Evolutionary conservation across 1,140 invertebrate genomes (phyloP).

Genomic region (Trachymyrmex septentrionalis): DNA sequence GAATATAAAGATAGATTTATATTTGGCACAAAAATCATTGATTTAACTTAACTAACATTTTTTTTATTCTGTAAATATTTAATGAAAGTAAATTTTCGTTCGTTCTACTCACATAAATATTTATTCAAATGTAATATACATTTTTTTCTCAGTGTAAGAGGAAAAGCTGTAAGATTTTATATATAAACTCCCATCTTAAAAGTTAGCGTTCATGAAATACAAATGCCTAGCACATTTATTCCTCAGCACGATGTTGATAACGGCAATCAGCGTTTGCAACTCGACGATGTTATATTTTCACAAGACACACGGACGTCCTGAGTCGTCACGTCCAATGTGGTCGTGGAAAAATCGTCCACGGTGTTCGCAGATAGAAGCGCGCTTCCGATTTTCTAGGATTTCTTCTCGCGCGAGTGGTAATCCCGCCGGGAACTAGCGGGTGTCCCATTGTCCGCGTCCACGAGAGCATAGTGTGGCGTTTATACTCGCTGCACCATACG

Average conservation of each 20-base stretch:
- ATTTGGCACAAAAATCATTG: too few species aligned
- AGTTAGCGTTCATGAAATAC: not conserved
- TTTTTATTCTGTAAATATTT: too few species aligned
- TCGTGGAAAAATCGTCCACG: slow-evolving; percentile 52
- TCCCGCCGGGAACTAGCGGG: slow-evolving; percentile 56
- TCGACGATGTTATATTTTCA: slow-evolving; percentile 48
- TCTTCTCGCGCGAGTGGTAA: slow-evolving; percentile 51
- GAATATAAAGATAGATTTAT: too few species aligned
- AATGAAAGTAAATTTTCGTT: too few species aligned
- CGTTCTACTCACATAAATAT: too few species aligned
- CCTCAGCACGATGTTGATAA: slow-evolving; percentile 2
- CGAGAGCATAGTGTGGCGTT: slow-evolving; percentile 37
- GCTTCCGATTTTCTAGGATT: slow-evolving; percentile 53
- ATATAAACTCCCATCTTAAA: too few species aligned
- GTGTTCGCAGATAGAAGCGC: slow-evolving; percentile 20
- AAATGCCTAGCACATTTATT: not conserved
- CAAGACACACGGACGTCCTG: slow-evolving; percentile 8
- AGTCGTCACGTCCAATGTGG: slow-evolving; percentile 45
- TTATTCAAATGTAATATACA: too few species aligned
- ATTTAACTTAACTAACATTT: too few species aligned
- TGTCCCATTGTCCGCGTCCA: slow-evolving; percentile 54
- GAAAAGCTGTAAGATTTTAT: too few species aligned
- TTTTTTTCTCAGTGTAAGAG: too few species aligned
- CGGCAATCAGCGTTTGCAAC: slow-evolving; percentile 44
- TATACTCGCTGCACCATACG: slow-evolving; percentile 49